Evolutionary conservation across 2,797 vertebrate species (phyloP), one percentile per base, ranked within the genome.

Genomic region (Pristis pectinata): DNA sequence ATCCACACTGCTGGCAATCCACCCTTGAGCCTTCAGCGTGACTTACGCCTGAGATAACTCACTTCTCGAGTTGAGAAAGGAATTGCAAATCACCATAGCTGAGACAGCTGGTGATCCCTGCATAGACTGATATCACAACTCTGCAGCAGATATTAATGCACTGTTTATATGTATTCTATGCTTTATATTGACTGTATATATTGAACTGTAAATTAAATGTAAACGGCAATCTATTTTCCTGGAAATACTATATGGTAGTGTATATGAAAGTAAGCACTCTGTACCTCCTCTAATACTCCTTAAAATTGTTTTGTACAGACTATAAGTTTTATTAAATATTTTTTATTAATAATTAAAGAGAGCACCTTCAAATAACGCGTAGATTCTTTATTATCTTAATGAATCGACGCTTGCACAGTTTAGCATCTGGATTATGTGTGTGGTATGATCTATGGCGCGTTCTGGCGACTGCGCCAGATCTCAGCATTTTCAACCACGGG

Each of bases 151-250:
- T 96, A 96, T 96, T 96, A 97, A 97, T 96, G 97, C 97, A 95
- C 97, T 97, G 96, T 97, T 97, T 97, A 96, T 97, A 97, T 96
- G 97, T 97, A 96, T 97, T 97, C 97, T 97, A 97, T 96, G 96
- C 95, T 97, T 97, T 98, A 97, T 97, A 97, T 96, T 97, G 97
- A 97, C 95, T 98, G 98, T 98, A 98, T 96, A 98, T 98, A 98
- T 96, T 95, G 95, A 96, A 96, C 96, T 98, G 98, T 98, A 98
- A 98, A 98, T 98, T 96, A 97, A 97, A 96, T 97, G 97, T 97
- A 98, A 97, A 97, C 97, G 97, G 96, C 97, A 96, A 97, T 97
- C 96, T 97, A 96, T 97, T 97, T 97, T 97, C 97, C 97, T 96
- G 96, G 96, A 97, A 96, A 97, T 97, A 95, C 97, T 97, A 96